Evolutionary conservation across 2,888 invertebrate genomes (phyloP).

Genomic region (Cyrtodaria siliqua): DNA sequence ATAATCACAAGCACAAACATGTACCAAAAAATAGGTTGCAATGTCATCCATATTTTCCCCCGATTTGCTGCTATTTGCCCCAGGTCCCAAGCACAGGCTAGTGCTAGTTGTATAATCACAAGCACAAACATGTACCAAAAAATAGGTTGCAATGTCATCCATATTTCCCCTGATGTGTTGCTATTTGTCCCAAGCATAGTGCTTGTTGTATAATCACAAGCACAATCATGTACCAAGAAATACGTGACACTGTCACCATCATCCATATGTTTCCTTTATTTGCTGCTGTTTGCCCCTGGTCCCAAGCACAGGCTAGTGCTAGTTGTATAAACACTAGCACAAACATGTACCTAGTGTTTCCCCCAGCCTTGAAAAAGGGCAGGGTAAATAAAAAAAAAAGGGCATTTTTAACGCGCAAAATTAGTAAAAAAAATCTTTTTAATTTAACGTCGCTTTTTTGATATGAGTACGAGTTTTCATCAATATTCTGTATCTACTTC

Average conservation of each 20-base stretch:
- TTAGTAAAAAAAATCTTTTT: no score
- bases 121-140: background rate
- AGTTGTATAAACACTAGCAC: constrained; percentile 4
- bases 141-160: background rate
- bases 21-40: constrained; percentile 18
- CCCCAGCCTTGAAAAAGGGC: no score
- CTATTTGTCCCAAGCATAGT: constrained; percentile 24
- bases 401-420: no score
- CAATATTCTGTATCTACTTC: no score
- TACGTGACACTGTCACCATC: no score
- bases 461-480: no score
- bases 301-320: constrained; percentile 26
- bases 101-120: constrained; percentile 1
- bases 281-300: background rate
- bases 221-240: constrained; percentile 4
- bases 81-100: constrained; percentile 11
- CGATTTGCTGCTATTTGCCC: background rate
- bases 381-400: no score
- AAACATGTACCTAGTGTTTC: constrained; percentile 28
- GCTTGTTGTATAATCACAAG: constrained; percentile 21
- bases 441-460: no score
- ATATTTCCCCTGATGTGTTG: background rate
- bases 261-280: no score
- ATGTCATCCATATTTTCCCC: no score
- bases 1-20: background rate